Conservation (phyloP, 2,113 vertebrate genomes). For the Malurus cyaneus region DNA sequence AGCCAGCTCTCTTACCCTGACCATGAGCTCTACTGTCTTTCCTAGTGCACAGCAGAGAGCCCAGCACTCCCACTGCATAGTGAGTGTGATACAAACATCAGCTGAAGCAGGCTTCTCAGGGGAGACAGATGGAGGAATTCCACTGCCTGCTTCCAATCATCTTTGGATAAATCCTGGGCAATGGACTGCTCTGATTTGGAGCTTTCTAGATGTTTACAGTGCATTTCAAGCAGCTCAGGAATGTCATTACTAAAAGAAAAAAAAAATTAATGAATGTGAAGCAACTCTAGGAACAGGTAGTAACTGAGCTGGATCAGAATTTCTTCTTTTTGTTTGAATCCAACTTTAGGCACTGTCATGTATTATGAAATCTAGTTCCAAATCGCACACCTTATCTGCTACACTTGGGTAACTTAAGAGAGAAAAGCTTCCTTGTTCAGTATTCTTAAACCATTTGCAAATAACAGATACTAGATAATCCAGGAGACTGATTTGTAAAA, state of each 20-base stretch:
- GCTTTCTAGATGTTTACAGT: background rate
- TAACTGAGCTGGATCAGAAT: background rate
- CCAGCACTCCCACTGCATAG: background rate
- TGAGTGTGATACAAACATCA: background rate
- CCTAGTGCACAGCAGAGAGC: background rate
- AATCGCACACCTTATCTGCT: background rate
- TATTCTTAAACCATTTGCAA: background rate
- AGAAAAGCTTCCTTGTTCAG: background rate
- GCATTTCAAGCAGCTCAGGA: background rate
- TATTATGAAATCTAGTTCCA: background rate
- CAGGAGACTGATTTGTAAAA: background rate
- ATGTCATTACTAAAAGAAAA: background rate
- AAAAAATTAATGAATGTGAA: background rate
- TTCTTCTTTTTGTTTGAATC: background rate
- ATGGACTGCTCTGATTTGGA: background rate
- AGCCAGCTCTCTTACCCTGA: background rate
- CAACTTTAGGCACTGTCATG: background rate
- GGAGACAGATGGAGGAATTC: background rate
- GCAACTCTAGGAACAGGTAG: background rate
- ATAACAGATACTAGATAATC: constrained; percentile 22
- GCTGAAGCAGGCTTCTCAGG: background rate
- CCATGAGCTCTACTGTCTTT: background rate
- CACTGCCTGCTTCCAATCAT: background rate
- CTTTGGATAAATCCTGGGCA: background rate
- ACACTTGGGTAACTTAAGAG: background rate